Percentiles rank a stretch among this genome's conserved stretches.
Evolutionary conservation across 2,888 invertebrate species (phyloP).

Genomic region (Conus canariensis): DNA sequence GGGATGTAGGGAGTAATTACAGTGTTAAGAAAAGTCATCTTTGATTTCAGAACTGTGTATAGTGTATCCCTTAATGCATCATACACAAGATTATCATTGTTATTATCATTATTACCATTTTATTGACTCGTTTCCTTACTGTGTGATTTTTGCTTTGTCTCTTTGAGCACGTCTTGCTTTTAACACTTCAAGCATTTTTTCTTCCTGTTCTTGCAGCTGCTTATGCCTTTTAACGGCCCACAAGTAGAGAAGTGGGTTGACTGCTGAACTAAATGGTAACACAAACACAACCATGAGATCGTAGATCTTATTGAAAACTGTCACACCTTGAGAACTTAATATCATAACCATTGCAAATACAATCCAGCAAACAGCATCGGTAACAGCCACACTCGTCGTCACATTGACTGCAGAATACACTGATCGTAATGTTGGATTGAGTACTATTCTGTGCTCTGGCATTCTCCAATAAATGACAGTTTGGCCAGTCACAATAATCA

Average conservation of each 20-base stretch:
- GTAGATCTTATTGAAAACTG: background rate
- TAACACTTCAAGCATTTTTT: background rate
- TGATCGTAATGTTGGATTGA: background rate
- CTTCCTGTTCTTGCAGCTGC: background rate
- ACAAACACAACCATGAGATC: background rate
- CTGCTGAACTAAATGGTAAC: background rate
- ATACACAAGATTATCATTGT: too few species aligned
- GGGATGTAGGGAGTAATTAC: too few species aligned
- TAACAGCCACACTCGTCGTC: background rate
- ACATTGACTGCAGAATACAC: background rate
- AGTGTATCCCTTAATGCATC: too few species aligned
- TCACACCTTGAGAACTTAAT: background rate
- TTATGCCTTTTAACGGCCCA: background rate
- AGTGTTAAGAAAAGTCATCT: too few species aligned
- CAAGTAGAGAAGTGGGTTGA: background rate
- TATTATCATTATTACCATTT: too few species aligned
- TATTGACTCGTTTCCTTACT: too few species aligned
- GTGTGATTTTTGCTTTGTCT: too few species aligned
- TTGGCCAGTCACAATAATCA: background rate
- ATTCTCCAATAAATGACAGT: background rate
- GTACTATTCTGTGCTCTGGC: background rate
- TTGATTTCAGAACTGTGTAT: too few species aligned
- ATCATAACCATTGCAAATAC: background rate
- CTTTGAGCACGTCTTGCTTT: background rate
- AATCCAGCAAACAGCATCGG: background rate